Percentiles rank a stretch among this genome's conserved stretches.
phyloP scores from a whole-genome alignment of 1,140 invertebrate species.

The Tetranychus cinnabarinus region DNA sequence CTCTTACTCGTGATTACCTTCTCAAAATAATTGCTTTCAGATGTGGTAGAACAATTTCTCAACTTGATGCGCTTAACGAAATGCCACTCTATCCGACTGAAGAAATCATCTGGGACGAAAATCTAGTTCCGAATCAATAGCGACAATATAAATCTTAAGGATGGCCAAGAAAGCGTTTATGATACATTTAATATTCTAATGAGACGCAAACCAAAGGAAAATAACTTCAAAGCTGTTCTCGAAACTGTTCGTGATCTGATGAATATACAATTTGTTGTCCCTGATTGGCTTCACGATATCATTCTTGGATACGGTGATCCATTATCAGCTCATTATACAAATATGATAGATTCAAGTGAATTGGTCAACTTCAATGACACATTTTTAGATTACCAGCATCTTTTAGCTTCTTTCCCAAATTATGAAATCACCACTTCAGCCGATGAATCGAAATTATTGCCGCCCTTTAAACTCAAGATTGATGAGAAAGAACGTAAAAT shows the following conservation, averaged over 20 bases:
- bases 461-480: constrained; percentile 72
- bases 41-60: constrained; percentile 68
- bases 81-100: constrained; percentile 98
- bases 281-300: constrained; percentile 93
- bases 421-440: constrained; percentile 42
- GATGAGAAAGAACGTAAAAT: constrained; percentile 36
- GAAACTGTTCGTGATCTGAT: constrained; percentile 95
- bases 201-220: constrained; percentile 92
- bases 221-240: constrained; percentile 95
- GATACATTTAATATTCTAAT: constrained; percentile 94
- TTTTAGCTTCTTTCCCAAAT: constrained; percentile 60
- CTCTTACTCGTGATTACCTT: constrained; percentile 44
- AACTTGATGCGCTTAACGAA: constrained; percentile 79
- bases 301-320: constrained; percentile 95
- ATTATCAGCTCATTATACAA: constrained; percentile 73
- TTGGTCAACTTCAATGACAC: constrained; percentile 81
- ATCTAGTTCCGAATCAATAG: constrained; percentile 89
- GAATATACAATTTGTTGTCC: constrained; percentile 97
- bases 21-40: constrained; percentile 58
- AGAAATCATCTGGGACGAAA: constrained; percentile 96
- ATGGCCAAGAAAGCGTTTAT: constrained; percentile 59
- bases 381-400: constrained; percentile 72
- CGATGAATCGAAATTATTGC: constrained; percentile 34
- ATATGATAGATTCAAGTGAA: constrained; percentile 47
- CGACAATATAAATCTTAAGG: constrained; percentile 52